These are phyloP conservation scores for Nemotelus pantherinus DNA, from an alignment of 2,888 invertebrate genomes.

Conservation along the genomic window DNA sequence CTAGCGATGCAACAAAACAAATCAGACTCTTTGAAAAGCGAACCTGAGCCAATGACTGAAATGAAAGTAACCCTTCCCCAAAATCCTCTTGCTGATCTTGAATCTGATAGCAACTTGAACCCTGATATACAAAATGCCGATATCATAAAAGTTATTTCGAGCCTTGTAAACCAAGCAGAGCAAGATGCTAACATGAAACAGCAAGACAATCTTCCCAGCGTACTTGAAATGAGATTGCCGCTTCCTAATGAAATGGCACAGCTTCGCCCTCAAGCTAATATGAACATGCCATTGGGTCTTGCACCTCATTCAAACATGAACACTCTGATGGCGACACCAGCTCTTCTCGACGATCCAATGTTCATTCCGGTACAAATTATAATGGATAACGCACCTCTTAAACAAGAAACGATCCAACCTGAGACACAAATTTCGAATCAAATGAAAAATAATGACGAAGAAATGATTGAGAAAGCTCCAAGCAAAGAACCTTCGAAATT, in stretches of 20 bases:
- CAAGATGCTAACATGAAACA: not conserved
- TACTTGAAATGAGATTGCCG: not conserved
- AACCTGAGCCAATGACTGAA: not conserved
- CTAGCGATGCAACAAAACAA: not conserved
- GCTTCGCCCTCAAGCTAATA: not conserved
- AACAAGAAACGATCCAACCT: not conserved
- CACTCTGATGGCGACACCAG: conserved; percentile 18
- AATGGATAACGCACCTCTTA: conserved; percentile 2
- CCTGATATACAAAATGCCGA: conserved; percentile 26
- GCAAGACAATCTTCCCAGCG: not conserved
- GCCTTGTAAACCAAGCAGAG: conserved; percentile 18
- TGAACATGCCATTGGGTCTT: not conserved
- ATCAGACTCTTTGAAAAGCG: not conserved
- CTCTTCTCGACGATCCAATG: conserved; percentile 7
- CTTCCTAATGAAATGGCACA: not conserved
- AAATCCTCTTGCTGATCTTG: not conserved
- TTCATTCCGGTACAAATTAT: conserved; percentile 30
- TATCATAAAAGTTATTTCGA: conserved; percentile 28
- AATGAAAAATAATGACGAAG: not conserved
- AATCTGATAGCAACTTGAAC: conserved; percentile 3
- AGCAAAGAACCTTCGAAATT: not conserved
- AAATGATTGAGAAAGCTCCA: not conserved
- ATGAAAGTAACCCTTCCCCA: not conserved
- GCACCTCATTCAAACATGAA: not conserved
- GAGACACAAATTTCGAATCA: not conserved